phyloP scores from a whole-genome alignment of 2,797 vertebrate species.

The Macropodus opercularis region DNA sequence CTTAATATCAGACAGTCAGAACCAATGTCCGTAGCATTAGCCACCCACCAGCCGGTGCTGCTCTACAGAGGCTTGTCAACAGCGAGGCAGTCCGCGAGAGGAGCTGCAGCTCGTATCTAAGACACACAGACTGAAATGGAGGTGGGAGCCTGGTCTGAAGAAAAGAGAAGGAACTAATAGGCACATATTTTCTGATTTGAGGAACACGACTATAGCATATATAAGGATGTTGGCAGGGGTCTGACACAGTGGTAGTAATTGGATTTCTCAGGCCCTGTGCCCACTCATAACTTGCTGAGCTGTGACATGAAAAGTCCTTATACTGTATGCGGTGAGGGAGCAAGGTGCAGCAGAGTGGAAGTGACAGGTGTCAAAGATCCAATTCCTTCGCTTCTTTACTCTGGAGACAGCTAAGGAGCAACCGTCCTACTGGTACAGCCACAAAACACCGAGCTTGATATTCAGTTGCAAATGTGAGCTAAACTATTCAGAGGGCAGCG shows the following conservation, averaged over 20 bases:
- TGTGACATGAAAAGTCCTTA: conserved; percentile 82
- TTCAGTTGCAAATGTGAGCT: conserved; percentile 60
- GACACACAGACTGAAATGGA: conserved; percentile 59
- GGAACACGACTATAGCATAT: conserved; percentile 68
- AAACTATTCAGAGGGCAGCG: conserved; percentile 42
- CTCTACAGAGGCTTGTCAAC: conserved; percentile 51
- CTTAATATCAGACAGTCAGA: conserved; percentile 70
- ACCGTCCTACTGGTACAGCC: conserved; percentile 57
- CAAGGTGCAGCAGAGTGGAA: conserved; percentile 76
- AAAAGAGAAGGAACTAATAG: conserved; percentile 71
- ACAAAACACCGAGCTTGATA: conserved; percentile 56
- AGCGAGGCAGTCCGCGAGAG: conserved; percentile 31
- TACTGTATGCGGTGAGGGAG: conserved; percentile 74
- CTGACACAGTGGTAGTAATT: conserved; percentile 77
- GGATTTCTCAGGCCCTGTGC: conserved; percentile 75
- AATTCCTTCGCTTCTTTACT: conserved; percentile 67
- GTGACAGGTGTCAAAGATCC: conserved; percentile 81
- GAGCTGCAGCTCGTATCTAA: conserved; percentile 49
- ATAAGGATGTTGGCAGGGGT: conserved; percentile 70
- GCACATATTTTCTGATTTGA: conserved; percentile 74
- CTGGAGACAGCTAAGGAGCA: conserved; percentile 50
- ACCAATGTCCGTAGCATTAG: conserved; percentile 65
- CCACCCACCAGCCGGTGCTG: conserved; percentile 54
- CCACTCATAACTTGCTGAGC: conserved; percentile 77
- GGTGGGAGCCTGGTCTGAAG: conserved; percentile 60